Conservation (phyloP, 1,140 invertebrate species). For the Cyclargus thomasi region DNA sequence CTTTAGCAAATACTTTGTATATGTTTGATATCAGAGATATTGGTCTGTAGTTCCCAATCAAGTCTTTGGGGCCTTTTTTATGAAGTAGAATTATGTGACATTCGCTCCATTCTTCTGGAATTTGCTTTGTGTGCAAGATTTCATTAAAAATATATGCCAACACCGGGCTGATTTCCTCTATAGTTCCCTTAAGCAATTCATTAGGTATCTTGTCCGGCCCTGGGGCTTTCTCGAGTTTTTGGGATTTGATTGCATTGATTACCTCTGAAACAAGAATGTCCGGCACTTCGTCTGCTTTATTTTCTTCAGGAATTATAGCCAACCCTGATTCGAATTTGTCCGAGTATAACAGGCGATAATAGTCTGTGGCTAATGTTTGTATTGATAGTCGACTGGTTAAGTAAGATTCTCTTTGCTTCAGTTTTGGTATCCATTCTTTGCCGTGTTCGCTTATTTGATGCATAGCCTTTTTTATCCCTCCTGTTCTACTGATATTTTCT, state of each 20-base stretch:
- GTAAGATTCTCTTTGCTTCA: constrained; percentile 23
- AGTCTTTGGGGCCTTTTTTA: constrained; percentile 24
- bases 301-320: constrained; percentile 18
- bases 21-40: neutral
- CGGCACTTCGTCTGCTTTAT: constrained; percentile 19
- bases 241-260: constrained; percentile 20
- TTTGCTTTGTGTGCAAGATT: constrained; percentile 10
- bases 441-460: constrained; percentile 27
- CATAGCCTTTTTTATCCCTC: constrained; percentile 28
- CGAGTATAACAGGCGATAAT: constrained; percentile 24
- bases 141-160: constrained; percentile 22
- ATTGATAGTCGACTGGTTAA: constrained; percentile 15
- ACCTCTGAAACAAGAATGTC: constrained; percentile 24
- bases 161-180: constrained; percentile 21
- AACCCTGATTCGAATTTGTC: constrained; percentile 20
- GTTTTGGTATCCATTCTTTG: constrained; percentile 27
- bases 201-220: constrained; percentile 25
- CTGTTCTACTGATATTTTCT: constrained; percentile 25
- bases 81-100: constrained; percentile 25
- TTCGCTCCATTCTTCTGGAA: constrained; percentile 16
- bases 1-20: neutral
- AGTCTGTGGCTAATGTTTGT: constrained; percentile 27
- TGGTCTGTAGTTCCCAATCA: constrained; percentile 16
- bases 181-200: constrained; percentile 19
- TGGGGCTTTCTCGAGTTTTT: constrained; percentile 26